phyloP scores from a whole-genome alignment of 1,140 invertebrate genomes.

The Charaxes varanes region DNA sequence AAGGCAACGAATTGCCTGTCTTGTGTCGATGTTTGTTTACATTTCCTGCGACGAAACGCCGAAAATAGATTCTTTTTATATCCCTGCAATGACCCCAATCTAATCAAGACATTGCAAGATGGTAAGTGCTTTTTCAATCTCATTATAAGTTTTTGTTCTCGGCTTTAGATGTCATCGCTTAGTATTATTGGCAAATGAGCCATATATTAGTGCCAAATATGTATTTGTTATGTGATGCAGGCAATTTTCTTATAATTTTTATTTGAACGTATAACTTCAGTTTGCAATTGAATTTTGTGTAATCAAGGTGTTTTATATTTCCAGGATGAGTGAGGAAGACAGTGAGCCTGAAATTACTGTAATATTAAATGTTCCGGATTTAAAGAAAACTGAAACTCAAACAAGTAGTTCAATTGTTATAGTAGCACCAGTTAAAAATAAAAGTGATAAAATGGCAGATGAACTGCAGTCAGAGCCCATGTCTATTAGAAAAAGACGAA shows the following conservation, averaged over 20 bases:
- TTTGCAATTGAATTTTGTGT: slow-evolving; percentile 11
- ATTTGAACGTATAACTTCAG: slow-evolving; percentile 20
- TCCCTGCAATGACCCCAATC: slow-evolving; percentile 44
- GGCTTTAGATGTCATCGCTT: slow-evolving; percentile 27
- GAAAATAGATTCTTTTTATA: slow-evolving; percentile 69
- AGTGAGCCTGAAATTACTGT: slow-evolving; percentile 24
- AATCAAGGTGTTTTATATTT: slow-evolving; percentile 31
- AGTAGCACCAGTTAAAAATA: slow-evolving; percentile 28
- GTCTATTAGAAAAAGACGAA: slow-evolving; percentile 69
- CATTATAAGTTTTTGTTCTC: slow-evolving; percentile 28
- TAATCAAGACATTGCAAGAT: slow-evolving; percentile 32
- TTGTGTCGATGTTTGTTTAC: slow-evolving; percentile 35
- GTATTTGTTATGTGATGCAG: slow-evolving; percentile 1
- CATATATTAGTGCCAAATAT: slow-evolving; percentile 22
- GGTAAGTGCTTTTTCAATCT: slow-evolving; percentile 47
- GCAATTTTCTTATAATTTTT: slow-evolving; percentile 14
- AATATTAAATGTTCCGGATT: slow-evolving; percentile 38
- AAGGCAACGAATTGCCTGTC: not conserved
- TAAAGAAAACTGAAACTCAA: slow-evolving; percentile 55
- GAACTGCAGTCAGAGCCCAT: slow-evolving; percentile 59
- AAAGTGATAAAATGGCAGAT: slow-evolving; percentile 53
- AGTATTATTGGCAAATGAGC: slow-evolving; percentile 28
- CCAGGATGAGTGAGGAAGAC: slow-evolving; percentile 45
- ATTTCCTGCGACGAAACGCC: slow-evolving; percentile 24
- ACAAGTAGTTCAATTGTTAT: slow-evolving; percentile 33